Evolutionary conservation across 2,797 vertebrate species (phyloP), one percentile per base, ranked within the genome.

Genomic region (Lacerta agilis): DNA sequence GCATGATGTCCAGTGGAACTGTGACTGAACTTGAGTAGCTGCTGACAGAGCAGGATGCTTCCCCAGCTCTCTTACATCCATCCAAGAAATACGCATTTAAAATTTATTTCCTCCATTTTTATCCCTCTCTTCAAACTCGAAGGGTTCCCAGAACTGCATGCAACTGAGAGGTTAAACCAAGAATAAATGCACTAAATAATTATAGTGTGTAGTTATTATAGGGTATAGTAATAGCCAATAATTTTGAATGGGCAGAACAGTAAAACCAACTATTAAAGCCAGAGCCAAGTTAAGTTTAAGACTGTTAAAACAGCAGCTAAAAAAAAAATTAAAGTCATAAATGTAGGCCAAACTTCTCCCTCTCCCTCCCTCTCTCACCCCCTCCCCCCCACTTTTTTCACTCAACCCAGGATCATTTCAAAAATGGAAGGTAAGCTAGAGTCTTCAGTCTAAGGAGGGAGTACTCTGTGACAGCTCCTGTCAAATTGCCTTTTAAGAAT

Each of bases 301-400:
- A 79, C 18, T 17, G 18, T 79, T 58, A 58, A 79, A 33, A 58
- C 17, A 64, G 17, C 8, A 10, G 8, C 78, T 61, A 25, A 79
- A 79, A 79, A 45, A 27, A 45, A 43, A 49, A 1, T 13, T 49
- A 49, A 55, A 55, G 13, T 55, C 15, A 49, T 78, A 7, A n/a
- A 73, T 38, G 20, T 27, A 49, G 17, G 76, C 13, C 27, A n/a
- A 25, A 49, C 13, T 55, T 45, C 1, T 2, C 41, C 33, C 15
- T 43, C 41, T 7, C 41, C 1, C 41, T 43, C 41, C 7, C 41
- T 7, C 41, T 7, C 41, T 7, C 41, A 43, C 41, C 43, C 41
- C n/a, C n/a, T n/a, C n/a, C n/a, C n/a, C n/a, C n/a, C n/a, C 29
- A 33, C 29, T 5, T 58, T 0, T 0, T 1, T 2, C 49, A 36